Conservation (phyloP, 2,113 vertebrate genomes). For the Lycaon pictus region DNA sequence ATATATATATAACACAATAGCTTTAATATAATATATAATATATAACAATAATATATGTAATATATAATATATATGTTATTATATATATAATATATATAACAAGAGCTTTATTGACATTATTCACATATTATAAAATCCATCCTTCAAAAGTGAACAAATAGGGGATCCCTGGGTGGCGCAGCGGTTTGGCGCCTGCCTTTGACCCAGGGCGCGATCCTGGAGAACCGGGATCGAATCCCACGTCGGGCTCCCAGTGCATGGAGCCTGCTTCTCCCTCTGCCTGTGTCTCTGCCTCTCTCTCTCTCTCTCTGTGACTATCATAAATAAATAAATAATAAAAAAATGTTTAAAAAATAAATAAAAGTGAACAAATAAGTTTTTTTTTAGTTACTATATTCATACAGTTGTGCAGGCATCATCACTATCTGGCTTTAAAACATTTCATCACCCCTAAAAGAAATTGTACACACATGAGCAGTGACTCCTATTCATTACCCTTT, state of each 20-base stretch:
- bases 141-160: not conserved
- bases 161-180: too few species aligned
- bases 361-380: not conserved
- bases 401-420: not conserved
- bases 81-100: not conserved
- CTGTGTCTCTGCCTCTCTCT: too few species aligned
- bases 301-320: too few species aligned
- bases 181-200: too few species aligned
- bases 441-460: not conserved
- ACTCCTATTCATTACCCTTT: not conserved
- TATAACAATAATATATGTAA: too few species aligned
- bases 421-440: not conserved
- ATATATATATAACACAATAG: too few species aligned
- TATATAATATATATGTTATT: not conserved
- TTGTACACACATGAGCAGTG: not conserved
- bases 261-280: too few species aligned
- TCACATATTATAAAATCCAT: not conserved
- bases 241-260: too few species aligned
- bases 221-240: too few species aligned
- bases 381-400: not conserved
- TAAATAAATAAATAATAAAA: too few species aligned
- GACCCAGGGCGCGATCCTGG: too few species aligned
- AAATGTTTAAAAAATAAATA: not conserved
- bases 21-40: too few species aligned
- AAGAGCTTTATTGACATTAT: not conserved